Evolutionary conservation across 53 echinoderm and acorn worm genomes (phyloP).

Genomic region (Zoroaster sp.): DNA sequence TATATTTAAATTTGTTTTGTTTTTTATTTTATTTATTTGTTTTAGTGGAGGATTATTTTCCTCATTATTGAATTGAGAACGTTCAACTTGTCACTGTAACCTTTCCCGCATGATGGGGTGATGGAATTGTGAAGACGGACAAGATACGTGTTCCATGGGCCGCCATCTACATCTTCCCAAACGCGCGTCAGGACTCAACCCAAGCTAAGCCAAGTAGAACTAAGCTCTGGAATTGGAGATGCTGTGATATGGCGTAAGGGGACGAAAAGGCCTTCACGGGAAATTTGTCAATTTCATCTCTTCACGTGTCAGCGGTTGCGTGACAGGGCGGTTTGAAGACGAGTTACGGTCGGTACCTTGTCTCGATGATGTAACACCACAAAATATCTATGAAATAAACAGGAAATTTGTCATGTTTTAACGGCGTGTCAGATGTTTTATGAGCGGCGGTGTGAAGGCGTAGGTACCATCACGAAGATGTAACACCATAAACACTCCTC

Average conservation of each 20-base stretch:
- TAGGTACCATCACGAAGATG: too few relatives aligned
- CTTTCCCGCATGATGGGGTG: not conserved
- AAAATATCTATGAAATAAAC: not conserved
- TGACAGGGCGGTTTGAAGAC: not conserved
- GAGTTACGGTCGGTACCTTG: not conserved
- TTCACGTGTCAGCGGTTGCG: slow-evolving; percentile 5
- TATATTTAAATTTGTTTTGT: too few relatives aligned
- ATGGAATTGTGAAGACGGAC: not conserved
- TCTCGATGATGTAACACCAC: not conserved
- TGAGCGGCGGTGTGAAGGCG: too few relatives aligned
- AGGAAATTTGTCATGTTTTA: not conserved
- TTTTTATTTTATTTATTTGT: too few relatives aligned
- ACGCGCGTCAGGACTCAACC: not conserved
- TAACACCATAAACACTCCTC: too few relatives aligned
- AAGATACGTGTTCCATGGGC: not conserved
- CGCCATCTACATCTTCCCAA: slow-evolving; percentile 1
- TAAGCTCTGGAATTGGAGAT: slow-evolving; percentile 10
- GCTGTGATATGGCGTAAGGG: slow-evolving; percentile 19
- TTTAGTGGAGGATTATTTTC: too few relatives aligned
- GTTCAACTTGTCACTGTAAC: not conserved
- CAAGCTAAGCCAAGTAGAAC: slow-evolving; percentile 40
- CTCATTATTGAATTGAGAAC: too few relatives aligned
- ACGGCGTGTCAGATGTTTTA: not conserved
- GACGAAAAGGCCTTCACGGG: slow-evolving; percentile 27
- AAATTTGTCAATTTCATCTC: slow-evolving; percentile 58